Percentiles rank a stretch among this genome's conserved stretches.
Conservation (phyloP, 92 coral and sea anemone species). For the Scolanthus callimorphus region DNA sequence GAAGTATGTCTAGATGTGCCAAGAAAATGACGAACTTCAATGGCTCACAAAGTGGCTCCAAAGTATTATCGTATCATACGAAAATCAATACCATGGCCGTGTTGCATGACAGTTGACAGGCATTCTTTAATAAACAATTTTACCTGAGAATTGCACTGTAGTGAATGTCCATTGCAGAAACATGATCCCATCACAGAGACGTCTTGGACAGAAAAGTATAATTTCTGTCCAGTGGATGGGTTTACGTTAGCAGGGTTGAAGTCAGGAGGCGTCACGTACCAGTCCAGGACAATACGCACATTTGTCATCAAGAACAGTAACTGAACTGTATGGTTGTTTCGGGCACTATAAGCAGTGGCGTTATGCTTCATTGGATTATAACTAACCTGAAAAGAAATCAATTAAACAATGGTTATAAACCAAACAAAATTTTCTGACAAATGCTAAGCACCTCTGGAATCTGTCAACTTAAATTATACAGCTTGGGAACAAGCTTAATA, state of each 20-base stretch:
- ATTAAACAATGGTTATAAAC: neutral
- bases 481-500: too few relatives aligned
- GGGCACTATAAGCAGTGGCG: conserved; percentile 17
- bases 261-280: conserved; percentile 43
- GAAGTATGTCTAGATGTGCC: too few relatives aligned
- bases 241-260: conserved; percentile 28
- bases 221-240: conserved; percentile 22
- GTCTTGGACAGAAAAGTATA: conserved; percentile 75
- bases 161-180: conserved; percentile 90
- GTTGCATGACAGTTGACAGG: too few relatives aligned
- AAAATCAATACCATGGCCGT: too few relatives aligned
- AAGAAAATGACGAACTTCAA: too few relatives aligned
- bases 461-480: too few relatives aligned
- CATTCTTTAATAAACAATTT: too few relatives aligned
- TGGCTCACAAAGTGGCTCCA: too few relatives aligned
- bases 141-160: too few relatives aligned
- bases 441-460: too few relatives aligned
- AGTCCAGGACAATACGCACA: conserved; percentile 61
- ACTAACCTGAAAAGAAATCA: conserved; percentile 8
- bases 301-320: conserved; percentile 73
- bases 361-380: conserved; percentile 63
- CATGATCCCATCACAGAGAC: conserved; percentile 77
- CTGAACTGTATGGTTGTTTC: conserved; percentile 37
- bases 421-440: neutral
- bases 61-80: too few relatives aligned